These are phyloP conservation scores for Brachypteracias leptosomus DNA, from an alignment of 2,113 vertebrate genomes.

Conservation along the genomic window DNA sequence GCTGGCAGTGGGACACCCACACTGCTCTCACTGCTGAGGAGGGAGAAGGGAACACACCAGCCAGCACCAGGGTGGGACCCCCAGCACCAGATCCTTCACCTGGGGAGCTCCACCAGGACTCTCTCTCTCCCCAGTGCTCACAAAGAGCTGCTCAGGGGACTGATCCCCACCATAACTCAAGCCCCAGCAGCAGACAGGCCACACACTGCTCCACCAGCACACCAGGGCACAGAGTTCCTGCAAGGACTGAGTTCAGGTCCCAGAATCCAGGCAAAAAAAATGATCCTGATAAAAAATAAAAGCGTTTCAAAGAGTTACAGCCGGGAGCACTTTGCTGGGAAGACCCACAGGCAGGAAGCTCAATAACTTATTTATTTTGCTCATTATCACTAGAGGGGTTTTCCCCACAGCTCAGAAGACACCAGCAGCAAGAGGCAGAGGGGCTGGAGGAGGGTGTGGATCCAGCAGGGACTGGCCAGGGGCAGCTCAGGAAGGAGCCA, in stretches of 20 bases:
- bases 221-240: not conserved
- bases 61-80: not conserved
- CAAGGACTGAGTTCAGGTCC: not conserved
- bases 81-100: not conserved
- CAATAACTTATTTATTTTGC: no score
- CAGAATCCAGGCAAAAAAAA: not conserved
- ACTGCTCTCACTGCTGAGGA: not conserved
- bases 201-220: no score
- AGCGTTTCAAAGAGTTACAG: not conserved
- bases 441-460: not conserved
- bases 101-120: not conserved
- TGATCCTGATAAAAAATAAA: not conserved
- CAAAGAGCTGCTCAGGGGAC: accelerated
- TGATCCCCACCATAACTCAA: no score
- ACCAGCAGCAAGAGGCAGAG: not conserved
- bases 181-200: no score
- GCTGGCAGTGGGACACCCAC: not conserved
- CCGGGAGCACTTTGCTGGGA: not conserved
- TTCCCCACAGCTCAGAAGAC: not conserved
- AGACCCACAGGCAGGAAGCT: not conserved
- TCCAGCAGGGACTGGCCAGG: not conserved
- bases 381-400: no score
- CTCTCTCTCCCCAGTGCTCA: not conserved
- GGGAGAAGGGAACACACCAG: not conserved
- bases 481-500: not conserved